Evolutionary conservation across 2,888 invertebrate genomes (phyloP).

Genomic region (Noctuana brunneofusca): DNA sequence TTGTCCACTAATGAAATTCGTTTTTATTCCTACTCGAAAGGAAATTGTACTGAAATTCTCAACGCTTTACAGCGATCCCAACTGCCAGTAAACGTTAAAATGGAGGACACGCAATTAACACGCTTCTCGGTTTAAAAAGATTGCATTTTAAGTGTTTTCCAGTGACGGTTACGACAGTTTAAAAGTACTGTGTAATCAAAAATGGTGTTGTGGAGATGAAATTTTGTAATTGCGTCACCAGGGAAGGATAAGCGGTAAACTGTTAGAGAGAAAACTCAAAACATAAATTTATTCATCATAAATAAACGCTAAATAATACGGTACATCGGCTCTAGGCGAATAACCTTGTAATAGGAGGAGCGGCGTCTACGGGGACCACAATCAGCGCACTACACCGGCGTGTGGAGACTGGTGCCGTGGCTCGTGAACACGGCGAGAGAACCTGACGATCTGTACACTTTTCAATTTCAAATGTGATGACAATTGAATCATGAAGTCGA

Average conservation of each 20-base stretch:
- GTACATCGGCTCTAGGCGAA: no score
- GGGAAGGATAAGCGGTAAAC: not conserved
- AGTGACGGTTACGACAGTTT: not conserved
- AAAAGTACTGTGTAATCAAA: not conserved
- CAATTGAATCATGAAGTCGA: no score
- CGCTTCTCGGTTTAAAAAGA: not conserved
- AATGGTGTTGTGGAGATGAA: not conserved
- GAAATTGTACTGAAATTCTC: not conserved
- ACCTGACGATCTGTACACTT: constrained; percentile 39
- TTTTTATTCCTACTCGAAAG: no score
- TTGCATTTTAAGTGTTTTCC: not conserved
- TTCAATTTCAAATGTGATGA: not conserved
- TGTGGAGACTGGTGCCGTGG: constrained; percentile 70
- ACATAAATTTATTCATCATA: no score
- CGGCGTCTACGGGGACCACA: constrained; percentile 60
- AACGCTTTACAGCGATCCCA: not conserved
- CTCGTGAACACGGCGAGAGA: constrained; percentile 58
- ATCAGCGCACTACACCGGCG: constrained; percentile 66
- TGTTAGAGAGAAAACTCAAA: no score
- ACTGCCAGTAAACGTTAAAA: constrained; percentile 1
- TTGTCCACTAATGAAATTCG: no score
- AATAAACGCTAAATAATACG: no score
- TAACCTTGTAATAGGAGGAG: constrained; percentile 55
- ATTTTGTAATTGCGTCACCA: not conserved
- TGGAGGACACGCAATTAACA: constrained; percentile 1